Evolutionary conservation across 2,113 vertebrate species (phyloP).

Genomic region (Mesoclemmys tuberculata): DNA sequence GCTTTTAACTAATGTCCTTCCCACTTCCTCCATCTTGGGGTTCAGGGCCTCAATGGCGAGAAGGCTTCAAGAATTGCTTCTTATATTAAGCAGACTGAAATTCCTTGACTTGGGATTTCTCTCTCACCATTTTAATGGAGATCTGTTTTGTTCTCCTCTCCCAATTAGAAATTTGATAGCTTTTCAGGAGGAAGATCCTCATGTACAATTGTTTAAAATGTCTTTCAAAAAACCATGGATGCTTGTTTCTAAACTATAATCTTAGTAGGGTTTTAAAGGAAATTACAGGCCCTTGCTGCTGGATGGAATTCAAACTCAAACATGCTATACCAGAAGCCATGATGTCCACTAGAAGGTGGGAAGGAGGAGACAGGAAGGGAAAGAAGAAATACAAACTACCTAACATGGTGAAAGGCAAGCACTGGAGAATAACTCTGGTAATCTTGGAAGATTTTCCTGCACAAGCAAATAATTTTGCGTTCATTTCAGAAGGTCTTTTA

Average conservation of each 20-base stretch:
- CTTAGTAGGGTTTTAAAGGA: not conserved
- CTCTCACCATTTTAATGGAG: not conserved
- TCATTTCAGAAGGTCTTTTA: constrained; percentile 14
- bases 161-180: not conserved
- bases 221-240: not conserved
- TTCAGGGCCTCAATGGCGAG: not conserved
- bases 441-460: not conserved
- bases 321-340: not conserved
- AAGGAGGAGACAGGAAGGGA: accelerated
- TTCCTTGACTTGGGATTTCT: not conserved
- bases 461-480: not conserved
- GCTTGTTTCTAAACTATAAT: not conserved
- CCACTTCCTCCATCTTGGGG: constrained; percentile 29
- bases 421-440: not conserved
- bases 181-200: not conserved
- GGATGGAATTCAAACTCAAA: not conserved
- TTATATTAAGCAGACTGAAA: not conserved
- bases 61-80: not conserved
- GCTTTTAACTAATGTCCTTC: not conserved
- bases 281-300: constrained; percentile 2
- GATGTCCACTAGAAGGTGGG: not conserved
- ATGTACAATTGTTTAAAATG: not conserved
- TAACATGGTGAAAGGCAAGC: not conserved
- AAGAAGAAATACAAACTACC: not conserved
- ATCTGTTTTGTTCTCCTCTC: not conserved